Base-by-base conservation (phyloP, 2,113 vertebrate species). In the Tachysurus vachellii region DNA sequence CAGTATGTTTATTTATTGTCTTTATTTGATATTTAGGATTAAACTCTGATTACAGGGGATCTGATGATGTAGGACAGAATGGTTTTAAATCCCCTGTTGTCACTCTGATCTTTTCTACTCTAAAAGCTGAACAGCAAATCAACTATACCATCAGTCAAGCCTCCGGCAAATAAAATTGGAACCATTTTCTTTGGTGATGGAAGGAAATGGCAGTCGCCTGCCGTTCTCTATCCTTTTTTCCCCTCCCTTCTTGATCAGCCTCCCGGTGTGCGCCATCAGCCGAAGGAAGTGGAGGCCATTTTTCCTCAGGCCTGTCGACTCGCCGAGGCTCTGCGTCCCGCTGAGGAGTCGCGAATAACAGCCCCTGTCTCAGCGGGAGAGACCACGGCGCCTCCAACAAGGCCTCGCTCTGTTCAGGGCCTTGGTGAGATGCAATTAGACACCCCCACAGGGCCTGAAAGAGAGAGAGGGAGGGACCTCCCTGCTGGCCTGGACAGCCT, bases 381-480 rank as follows among this genome's bases (percentile, higher is more conserved):
- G 80, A 79, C 92, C 86, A 90, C 91, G 90, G 91, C 75, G 88
- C 89, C 91, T 83, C 90, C 93, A 91, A 93, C 93, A 93, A 92
- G 93, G 88, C 91, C 91, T 89, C 2, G 21, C 92, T 94, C 92
- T 93, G 93, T 94, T 94, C 92, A 79, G 88, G 28, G 89, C 85
- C 92, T 92, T 75, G 82, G 88, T 92, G 93, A 94, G 93, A 94
- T 93, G 93, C 94, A 94, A 93, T 93, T 93, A 93, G 93, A 90
- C 93, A 92, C 88, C 91, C 92, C 92, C 93, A 89, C 86, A 19
- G 87, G 89, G 92, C 83, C 92, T 88, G 85, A 86, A 88, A 92
- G 93, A 92, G 90, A 79, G 17, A 91, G 92, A 87, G 85, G 81
- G 61, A 81, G 85, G 84, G 91, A 94, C 93, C 92, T 93, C 93